These are phyloP conservation scores for Brachyrhaphis roseni DNA, from an alignment of 2,797 vertebrate species.

Conservation along the genomic window DNA sequence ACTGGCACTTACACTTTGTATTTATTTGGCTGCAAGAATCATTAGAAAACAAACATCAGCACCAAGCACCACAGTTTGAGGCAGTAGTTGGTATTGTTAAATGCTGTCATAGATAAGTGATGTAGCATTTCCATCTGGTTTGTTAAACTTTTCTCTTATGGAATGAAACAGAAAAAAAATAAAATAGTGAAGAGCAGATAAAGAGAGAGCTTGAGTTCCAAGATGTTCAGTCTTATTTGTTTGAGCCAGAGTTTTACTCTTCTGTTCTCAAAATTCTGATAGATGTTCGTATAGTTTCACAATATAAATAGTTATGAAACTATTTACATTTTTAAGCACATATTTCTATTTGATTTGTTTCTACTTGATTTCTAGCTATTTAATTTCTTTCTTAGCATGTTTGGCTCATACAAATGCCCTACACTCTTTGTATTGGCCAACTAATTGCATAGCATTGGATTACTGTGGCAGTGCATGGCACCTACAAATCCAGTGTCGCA, in stretches of 20 bases:
- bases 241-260: too few species aligned
- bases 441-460: neutral
- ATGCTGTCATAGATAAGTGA: neutral
- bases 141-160: too few species aligned
- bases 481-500: neutral
- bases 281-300: too few species aligned
- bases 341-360: neutral
- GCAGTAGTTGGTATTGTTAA: neutral
- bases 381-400: neutral
- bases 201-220: neutral
- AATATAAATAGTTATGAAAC: too few species aligned
- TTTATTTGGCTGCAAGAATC: neutral
- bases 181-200: neutral
- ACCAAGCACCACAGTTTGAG: neutral
- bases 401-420: neutral
- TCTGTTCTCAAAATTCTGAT: too few species aligned
- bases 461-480: neutral
- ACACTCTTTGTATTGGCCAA: neutral
- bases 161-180: too few species aligned
- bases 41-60: neutral
- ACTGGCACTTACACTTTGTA: neutral
- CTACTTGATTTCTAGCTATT: too few species aligned
- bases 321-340: neutral
- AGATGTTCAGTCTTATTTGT: too few species aligned
- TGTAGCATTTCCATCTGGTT: neutral